Evolutionary conservation across 2,113 vertebrate species (phyloP), one percentile per base, ranked within the genome.

Genomic region (Emydura subglobosa): DNA sequence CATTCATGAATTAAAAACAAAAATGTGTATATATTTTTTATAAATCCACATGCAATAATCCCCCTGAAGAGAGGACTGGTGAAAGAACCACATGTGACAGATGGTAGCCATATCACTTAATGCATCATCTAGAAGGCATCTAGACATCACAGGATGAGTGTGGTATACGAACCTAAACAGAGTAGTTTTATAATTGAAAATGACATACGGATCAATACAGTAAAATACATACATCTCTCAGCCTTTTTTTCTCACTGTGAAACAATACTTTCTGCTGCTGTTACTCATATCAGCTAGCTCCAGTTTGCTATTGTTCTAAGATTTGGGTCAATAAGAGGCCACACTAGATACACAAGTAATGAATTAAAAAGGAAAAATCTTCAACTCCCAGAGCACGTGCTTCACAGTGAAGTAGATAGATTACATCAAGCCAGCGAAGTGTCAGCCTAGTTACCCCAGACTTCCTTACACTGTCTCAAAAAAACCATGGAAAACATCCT

Each of bases 391-490:
- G 92, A 88, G 14, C 49, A 96, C 97, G 29, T 92, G 57, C 78
- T 95, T 95, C 88, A 87, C 39, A 94, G 94, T 90, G 57, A 97
- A 97, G 74, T 93, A 82, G 85, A 53, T 93, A 92, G 74, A 96
- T 97, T 97, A 95, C 82, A 93, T 61, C 82, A 93, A 83, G 87
- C 91, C 96, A 97, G 89, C 90, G 95, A 95, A 97, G 89, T 94
- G 96, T 96, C 96, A 96, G 89, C 93, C 84, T 92, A 82, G 85
- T 95, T 95, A 96, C 91, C 90, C 96, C 85, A 96, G 82, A 96
- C 86, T 96, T 98, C 95, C 96, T 97, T 85, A 65, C 87, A 91
- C n/a, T 72, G 42, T 54, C 76, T 95, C 74, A 94, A 88, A 97
- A 78, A 95, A 92, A 79, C 34, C 83, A 27, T 90, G 74, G 74